These are phyloP conservation scores for Litocranius walleri DNA, from an alignment of 2,113 vertebrate species.

Conservation along the genomic window DNA sequence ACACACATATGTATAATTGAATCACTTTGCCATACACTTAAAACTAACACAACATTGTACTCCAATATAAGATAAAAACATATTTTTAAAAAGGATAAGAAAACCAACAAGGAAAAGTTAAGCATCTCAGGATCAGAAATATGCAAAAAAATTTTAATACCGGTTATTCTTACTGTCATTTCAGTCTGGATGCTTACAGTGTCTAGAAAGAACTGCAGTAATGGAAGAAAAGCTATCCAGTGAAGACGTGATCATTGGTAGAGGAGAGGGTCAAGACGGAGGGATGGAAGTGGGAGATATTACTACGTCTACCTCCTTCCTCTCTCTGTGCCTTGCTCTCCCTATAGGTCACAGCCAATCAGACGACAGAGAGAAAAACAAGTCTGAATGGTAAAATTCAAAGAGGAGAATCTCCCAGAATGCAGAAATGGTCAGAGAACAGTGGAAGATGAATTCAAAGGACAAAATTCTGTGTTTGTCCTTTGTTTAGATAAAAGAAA, in stretches of 20 bases:
- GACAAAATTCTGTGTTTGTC: background rate
- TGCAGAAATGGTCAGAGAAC: background rate
- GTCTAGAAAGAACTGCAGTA: background rate
- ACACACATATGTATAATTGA: background rate
- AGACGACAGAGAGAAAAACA: background rate
- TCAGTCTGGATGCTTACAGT: background rate
- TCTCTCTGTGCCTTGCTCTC: background rate
- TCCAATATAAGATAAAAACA: background rate
- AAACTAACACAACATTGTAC: background rate
- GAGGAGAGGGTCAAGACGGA: background rate
- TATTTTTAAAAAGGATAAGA: background rate
- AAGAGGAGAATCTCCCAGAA: background rate
- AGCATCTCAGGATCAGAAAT: background rate
- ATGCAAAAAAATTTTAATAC: background rate
- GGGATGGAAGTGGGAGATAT: accelerated
- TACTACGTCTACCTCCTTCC: background rate
- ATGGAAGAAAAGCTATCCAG: background rate
- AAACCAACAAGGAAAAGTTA: background rate
- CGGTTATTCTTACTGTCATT: background rate
- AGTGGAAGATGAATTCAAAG: background rate
- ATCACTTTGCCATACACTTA: background rate
- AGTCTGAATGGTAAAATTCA: background rate
- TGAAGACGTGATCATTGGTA: background rate
- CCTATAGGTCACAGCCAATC: background rate
- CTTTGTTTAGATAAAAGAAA: background rate